Evolutionary conservation across 2,113 vertebrate genomes (phyloP).

Genomic region (Clarias macrocephalus): DNA sequence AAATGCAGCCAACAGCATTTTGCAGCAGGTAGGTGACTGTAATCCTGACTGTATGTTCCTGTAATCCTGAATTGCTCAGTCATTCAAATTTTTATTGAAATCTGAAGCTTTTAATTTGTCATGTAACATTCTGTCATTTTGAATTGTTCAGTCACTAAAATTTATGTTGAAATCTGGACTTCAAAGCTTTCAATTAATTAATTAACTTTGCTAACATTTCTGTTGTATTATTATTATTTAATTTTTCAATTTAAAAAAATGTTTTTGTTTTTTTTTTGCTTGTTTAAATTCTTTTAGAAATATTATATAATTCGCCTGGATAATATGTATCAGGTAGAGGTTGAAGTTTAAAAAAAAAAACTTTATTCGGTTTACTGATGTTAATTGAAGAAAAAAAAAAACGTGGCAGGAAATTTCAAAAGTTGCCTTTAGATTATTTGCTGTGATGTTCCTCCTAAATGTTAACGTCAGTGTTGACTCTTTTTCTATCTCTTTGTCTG

Average conservation of each 20-base stretch:
- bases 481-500: too few relatives aligned
- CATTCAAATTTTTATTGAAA: too few relatives aligned
- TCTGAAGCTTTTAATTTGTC: not conserved
- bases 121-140: not conserved
- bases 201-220: not conserved
- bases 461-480: too few relatives aligned
- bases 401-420: too few relatives aligned
- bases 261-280: not conserved
- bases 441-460: too few relatives aligned
- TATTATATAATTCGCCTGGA: not conserved
- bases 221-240: not conserved
- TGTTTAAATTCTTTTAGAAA: not conserved
- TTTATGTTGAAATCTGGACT: not conserved
- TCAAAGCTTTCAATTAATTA: not conserved
- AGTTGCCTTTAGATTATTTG: too few relatives aligned
- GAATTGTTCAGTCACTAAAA: not conserved
- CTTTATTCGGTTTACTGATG: too few relatives aligned
- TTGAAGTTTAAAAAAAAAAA: not conserved
- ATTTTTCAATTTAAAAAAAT: too few relatives aligned
- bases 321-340: not conserved
- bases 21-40: constrained; percentile 9
- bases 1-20: not conserved
- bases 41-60: too few relatives aligned
- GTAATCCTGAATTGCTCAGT: too few relatives aligned
- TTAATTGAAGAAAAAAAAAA: too few relatives aligned